Evolutionary conservation across 2,113 vertebrate genomes (phyloP), one percentile per base, ranked within the genome.

Genomic region (Rynchops niger): DNA sequence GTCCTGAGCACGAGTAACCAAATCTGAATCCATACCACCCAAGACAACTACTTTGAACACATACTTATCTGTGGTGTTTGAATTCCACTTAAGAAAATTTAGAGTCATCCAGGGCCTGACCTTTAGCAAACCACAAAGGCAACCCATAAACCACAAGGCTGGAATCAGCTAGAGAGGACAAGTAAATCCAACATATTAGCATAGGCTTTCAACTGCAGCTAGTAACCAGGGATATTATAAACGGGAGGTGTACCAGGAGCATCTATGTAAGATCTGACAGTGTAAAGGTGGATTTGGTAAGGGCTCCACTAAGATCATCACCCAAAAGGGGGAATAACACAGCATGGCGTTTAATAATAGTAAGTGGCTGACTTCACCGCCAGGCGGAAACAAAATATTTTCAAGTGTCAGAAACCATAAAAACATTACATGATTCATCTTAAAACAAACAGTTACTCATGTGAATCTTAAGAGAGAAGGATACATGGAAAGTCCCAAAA

Each of bases 71-170:
- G 85, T 6, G 10, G 87, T 89, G 84, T 92, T 97, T 97, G 72
- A 93, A 95, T 95, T 97, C 85, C 91, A 96, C 96, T 98, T 97
- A 89, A 97, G 94, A 97, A 97, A 97, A 91, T 93, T 76, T 80
- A 92, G 85, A 97, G 71, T 45, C 74, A 78, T 95, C 66, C 86
- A 94, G 85, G 40, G 63, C 69, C 82, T 97, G 96, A 97, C 97
- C 97, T 97, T 98, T 86, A 92, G 81, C 80, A 97, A 98, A 97
- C 96, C 98, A 93, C 97, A 97, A 95, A 94, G 73, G 65, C 86
- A 97, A 95, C 94, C 96, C 94, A 93, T 95, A 67, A 91, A 98
- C 97, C 96, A 82, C 97, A 96, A 91, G 82, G 61, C 92, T 97
- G 95, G 94, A 96, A 95, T 81, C 85, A 56, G 80, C 76, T 56